Base-by-base conservation (phyloP, 1,140 invertebrate species). In the Drosophila parvula region DNA sequence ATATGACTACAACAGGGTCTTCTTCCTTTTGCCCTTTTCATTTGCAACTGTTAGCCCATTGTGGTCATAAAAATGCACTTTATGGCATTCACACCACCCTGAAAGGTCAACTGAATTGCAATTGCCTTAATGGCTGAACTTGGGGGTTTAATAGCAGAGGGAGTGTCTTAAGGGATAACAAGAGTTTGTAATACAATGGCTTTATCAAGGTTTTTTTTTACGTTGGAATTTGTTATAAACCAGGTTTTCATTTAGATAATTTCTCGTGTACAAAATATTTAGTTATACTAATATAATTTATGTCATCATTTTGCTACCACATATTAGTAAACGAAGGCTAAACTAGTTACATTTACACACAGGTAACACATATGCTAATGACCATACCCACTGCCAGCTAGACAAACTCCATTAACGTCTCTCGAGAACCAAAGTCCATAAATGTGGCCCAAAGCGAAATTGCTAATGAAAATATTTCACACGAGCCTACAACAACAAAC, bases 381-480 rank as follows among this genome's bases (percentile, higher is more conserved):
- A 43, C 44, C 65, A 58, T 10, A 48, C 44, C 48, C 11, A 67
- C 38, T 47, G 40, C 50, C 64, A 59, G 11, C 45, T 27, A 51
- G 27, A 45, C 38, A 60, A 68, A 70, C 16, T 32, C 44, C 53
- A 74, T 73, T 74, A 61, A 47, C 68, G 70, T 41, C 47, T 73
- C 47, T 61, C 38, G 45, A 68, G 63, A 67, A 48, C 62, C 62
- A 40, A n/a, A 7, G 30, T 48, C 18, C 67, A 50, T 36, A 45
- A 71, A 70, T 40, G 34, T 28, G 45, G 61, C 36, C 41, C 30
- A 36, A 50, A 65, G 61, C 64, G 12, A 45, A 56, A 47, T 34
- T 28, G 14, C 41, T 57, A 70, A 57, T 70, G 48, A 70, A 57
- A 71, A 71, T 60, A 59, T 71, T 73, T 60, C 38, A 44, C 68